Evolutionary conservation across 2,888 invertebrate species (phyloP), one percentile per base, ranked within the genome.

Genomic region (Ichneumoninae sp.): DNA sequence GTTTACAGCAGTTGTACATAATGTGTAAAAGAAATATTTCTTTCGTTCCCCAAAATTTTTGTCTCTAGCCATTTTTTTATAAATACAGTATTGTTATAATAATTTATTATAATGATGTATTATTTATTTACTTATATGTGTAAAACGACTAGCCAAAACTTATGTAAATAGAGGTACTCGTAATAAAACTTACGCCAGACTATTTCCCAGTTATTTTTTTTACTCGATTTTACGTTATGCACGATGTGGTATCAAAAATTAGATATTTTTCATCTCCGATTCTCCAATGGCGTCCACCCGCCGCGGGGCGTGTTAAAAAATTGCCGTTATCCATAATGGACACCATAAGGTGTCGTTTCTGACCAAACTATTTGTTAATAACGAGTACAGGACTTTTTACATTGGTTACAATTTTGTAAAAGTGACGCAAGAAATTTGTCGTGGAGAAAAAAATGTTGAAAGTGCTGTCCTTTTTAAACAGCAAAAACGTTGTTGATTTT

Each of bases 121-220:
- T 86, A 89, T 90, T 89, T 89, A 86, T 86, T 87, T 89, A 89
- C 86, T 88, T 88, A 81, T 87, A 87, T 87, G 87, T 84, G 86
- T 86, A 90, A 89, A 87, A 88, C 89, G 88, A 91, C 87, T 92
- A 92, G 91, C 90, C 89, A 89, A 91, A 90, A 88, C 89, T 89
- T 91, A 89, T 93, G 93, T 93, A 93, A 90, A 93, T 93, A 93
- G 89, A 90, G 87, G 86, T 90, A 91, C 90, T 91, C 90, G 80
- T 91, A 93, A 91, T 92, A 93, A 72, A 80, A 83, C 75, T 74
- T 83, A 83, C 65, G 72, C 68, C 60, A 79, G 78, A 75, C 57
- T 70, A 81, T 75, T 68, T 65, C 33, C 36, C 50, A 75, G 71
- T 83, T 83, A 86, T 40, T 40, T 80, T 80, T 52, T 81, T 78